These are phyloP conservation scores for Helarctos malayanus DNA, from an alignment of 2,797 vertebrate genomes.

Conservation along the genomic window DNA sequence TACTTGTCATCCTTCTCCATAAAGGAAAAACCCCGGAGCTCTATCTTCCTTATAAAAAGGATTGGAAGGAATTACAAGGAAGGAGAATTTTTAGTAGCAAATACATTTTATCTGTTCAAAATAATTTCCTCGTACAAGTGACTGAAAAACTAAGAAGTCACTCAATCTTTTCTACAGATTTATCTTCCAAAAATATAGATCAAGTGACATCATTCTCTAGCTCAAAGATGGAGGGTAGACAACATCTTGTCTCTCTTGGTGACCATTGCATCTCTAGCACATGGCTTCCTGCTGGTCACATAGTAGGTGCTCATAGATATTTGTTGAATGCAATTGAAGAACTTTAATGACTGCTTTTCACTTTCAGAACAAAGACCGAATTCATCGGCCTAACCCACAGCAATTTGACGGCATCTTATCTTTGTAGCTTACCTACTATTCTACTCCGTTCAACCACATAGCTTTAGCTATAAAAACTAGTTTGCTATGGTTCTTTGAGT, in stretches of 20 bases:
- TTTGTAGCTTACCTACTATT: not conserved
- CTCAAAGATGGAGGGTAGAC: not conserved
- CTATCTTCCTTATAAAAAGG: not conserved
- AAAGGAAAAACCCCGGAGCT: not conserved
- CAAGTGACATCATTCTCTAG: not conserved
- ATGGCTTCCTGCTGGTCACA: not conserved
- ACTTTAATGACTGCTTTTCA: not conserved
- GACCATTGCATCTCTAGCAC: not conserved
- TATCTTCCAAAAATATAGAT: not conserved
- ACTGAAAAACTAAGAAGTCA: not conserved
- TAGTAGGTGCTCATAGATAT: not conserved
- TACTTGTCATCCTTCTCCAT: not conserved
- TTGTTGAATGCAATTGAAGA: not conserved
- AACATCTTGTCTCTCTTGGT: not conserved
- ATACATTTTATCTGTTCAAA: constrained; percentile 2
- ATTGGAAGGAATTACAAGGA: not conserved
- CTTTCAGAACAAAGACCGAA: not conserved
- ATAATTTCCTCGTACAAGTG: not conserved
- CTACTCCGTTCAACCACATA: not conserved
- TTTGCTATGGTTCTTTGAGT: not conserved
- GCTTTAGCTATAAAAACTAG: not conserved
- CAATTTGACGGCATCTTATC: not conserved
- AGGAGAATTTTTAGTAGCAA: not conserved
- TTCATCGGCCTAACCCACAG: not conserved
- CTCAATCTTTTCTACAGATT: not conserved